Percentiles rank a stretch among this genome's conserved stretches.
phyloP scores from a whole-genome alignment of 2,888 invertebrate species.

The Polylopha cassiicola region DNA sequence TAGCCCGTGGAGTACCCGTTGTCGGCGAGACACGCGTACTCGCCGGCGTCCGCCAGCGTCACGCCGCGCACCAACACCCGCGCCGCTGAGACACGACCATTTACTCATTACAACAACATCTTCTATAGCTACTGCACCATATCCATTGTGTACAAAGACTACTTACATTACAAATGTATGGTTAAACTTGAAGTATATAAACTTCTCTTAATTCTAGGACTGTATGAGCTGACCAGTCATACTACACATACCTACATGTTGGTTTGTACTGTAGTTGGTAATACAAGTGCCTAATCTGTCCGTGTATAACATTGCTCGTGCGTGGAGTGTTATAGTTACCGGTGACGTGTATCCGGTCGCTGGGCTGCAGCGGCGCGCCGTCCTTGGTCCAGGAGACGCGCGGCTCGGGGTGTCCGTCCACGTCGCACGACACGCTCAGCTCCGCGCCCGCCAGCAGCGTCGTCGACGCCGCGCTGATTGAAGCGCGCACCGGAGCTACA shows the following conservation, averaged over 20 bases:
- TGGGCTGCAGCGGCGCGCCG: constrained; percentile 71
- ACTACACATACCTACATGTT: too few species aligned
- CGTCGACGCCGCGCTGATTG: constrained; percentile 74
- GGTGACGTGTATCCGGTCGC: constrained; percentile 79
- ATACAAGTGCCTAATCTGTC: too few species aligned
- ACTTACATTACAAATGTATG: too few species aligned
- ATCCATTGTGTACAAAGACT: too few species aligned
- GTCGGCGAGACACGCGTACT: constrained; percentile 88
- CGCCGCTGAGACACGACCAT: constrained; percentile 66
- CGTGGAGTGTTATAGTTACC: constrained; percentile 59
- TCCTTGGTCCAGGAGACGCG: constrained; percentile 90
- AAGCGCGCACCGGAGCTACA: constrained; percentile 81
- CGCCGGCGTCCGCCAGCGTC: constrained; percentile 83
- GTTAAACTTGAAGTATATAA: too few species aligned
- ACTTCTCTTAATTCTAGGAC: too few species aligned
- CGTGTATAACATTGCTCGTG: too few species aligned
- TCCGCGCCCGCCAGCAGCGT: constrained; percentile 81
- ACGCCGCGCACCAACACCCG: constrained; percentile 82
- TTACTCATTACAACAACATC: not conserved
- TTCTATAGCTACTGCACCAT: too few species aligned
- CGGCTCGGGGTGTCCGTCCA: constrained; percentile 87
- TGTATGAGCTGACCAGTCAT: too few species aligned
- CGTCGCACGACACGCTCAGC: constrained; percentile 84
- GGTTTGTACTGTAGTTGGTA: too few species aligned
- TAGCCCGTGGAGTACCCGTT: constrained; percentile 83